phyloP scores from a whole-genome alignment of 2,113 vertebrate species.

The Smithornis capensis region DNA sequence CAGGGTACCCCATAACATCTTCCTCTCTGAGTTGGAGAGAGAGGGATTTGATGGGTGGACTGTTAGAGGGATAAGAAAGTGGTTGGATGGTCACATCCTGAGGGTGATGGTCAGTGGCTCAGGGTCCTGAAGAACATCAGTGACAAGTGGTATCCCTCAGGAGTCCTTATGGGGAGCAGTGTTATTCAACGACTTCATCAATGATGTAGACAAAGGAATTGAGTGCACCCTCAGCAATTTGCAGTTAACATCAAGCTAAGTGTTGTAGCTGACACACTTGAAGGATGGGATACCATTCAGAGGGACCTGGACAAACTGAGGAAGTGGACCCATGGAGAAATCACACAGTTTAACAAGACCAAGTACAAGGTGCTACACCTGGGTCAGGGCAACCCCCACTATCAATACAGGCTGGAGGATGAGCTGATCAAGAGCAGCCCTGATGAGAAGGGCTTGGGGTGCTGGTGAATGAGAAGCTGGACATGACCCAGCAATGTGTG shows the following conservation, averaged over 20 bases:
- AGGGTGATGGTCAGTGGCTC: background rate
- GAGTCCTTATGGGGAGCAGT: background rate
- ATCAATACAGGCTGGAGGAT: background rate
- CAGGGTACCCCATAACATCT: background rate
- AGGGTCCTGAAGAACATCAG: background rate
- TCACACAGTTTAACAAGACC: background rate
- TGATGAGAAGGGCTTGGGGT: background rate
- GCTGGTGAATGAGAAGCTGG: background rate
- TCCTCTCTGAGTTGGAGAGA: background rate
- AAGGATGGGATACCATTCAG: background rate
- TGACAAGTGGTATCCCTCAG: background rate
- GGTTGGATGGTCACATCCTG: too few relatives aligned
- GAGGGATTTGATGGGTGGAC: background rate
- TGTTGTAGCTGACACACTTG: background rate
- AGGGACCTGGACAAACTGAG: background rate
- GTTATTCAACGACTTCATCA: background rate
- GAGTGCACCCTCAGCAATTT: background rate
- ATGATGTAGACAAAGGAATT: background rate
- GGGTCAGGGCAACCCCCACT: rapidly evolving
- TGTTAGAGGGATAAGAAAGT: background rate
- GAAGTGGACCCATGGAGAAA: background rate
- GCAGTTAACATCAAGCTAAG: rapidly evolving
- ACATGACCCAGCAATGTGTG: background rate
- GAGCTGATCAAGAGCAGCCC: background rate
- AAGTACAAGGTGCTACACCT: background rate